Evolutionary conservation across 1,140 invertebrate species (phyloP).

Genomic region (Leptinotarsa undecemlineata): DNA sequence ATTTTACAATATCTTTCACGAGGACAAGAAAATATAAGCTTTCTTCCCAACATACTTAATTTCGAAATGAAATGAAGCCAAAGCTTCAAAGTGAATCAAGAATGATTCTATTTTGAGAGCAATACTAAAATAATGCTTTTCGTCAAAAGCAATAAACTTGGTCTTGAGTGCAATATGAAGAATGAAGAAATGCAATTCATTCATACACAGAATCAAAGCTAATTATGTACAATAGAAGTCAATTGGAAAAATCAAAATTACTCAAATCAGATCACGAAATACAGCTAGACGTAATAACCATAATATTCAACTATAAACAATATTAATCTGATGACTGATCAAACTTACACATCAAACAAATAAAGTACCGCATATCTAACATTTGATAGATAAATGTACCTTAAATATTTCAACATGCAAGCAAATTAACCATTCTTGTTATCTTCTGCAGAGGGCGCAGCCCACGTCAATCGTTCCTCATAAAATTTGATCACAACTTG

Average conservation of each 20-base stretch:
- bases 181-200: not conserved
- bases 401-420: not conserved
- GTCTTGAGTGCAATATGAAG: not conserved
- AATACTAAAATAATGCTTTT: no score
- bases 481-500: constrained; percentile 95
- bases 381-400: not conserved
- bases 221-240: no score
- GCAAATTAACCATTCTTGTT: constrained; percentile 13
- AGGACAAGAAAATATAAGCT: no score
- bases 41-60: no score
- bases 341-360: not conserved
- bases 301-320: not conserved
- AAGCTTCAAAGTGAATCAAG: no score
- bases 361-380: not conserved
- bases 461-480: constrained; percentile 90
- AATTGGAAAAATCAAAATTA: no score
- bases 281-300: not conserved
- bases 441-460: constrained; percentile 22
- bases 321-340: not conserved
- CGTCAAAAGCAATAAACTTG: no score
- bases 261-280: not conserved
- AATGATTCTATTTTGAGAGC: no score
- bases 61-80: no score
- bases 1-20: no score
- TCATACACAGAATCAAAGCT: no score